phyloP scores from a whole-genome alignment of 2,113 vertebrate genomes.

The Onychorhynchus coronatus region DNA sequence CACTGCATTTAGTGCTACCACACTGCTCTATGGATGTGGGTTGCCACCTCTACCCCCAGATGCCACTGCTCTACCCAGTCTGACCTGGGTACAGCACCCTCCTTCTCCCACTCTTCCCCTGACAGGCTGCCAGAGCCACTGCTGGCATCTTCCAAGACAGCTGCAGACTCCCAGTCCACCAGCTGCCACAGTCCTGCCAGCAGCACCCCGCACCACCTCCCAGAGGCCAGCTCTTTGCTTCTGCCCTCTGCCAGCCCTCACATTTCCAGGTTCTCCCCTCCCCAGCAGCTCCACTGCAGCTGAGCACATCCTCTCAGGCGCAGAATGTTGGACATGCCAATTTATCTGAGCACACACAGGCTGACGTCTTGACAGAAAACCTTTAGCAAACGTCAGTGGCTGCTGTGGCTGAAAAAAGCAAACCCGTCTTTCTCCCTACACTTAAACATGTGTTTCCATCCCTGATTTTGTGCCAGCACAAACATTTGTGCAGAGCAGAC shows the following conservation, averaged over 20 bases:
- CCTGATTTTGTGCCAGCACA: background rate
- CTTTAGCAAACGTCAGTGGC: background rate
- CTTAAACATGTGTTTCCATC: background rate
- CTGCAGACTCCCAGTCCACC: background rate
- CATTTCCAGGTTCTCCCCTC: background rate
- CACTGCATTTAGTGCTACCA: background rate
- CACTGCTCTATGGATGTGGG: background rate
- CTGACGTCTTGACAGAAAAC: background rate
- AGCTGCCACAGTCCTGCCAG: background rate
- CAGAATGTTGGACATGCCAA: background rate
- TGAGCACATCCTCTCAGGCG: background rate
- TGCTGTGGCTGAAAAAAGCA: background rate
- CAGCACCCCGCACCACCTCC: rapidly evolving
- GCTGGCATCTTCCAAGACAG: background rate
- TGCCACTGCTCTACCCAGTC: background rate
- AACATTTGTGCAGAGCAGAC: background rate
- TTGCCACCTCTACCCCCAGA: background rate
- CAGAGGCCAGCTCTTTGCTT: background rate
- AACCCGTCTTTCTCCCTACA: background rate
- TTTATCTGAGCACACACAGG: background rate
- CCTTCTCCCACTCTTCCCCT: background rate
- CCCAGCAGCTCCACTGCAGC: background rate
- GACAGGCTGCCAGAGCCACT: background rate
- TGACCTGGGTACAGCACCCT: background rate
- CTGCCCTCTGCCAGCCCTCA: background rate